Percentiles rank a stretch among this genome's conserved stretches.
Evolutionary conservation across 2,113 vertebrate genomes (phyloP).

Genomic region (Lethenteron camtschaticum): DNA sequence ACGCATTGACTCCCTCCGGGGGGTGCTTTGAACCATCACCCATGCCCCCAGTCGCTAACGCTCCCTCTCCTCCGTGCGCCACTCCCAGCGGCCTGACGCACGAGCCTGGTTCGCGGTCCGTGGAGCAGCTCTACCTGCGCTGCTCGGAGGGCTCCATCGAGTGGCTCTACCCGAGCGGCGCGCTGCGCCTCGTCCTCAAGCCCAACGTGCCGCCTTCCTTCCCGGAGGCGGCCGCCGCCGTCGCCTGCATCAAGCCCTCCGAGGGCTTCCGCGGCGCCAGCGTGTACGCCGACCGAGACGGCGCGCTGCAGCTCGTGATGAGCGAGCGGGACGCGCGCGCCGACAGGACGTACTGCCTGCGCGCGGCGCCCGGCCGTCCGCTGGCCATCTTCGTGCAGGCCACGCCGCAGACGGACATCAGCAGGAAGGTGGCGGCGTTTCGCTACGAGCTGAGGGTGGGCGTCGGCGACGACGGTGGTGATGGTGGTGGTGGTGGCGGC

Average conservation of each 20-base stretch:
- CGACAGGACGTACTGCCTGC: slow-evolving; percentile 30
- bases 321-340: slow-evolving; percentile 19
- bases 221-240: slow-evolving; percentile 23
- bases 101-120: slow-evolving; percentile 33
- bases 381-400: slow-evolving; percentile 63
- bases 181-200: slow-evolving; percentile 45
- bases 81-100: slow-evolving; percentile 46
- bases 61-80: not conserved
- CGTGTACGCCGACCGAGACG: slow-evolving; percentile 55
- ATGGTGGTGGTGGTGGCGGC: no score
- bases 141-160: slow-evolving; percentile 54
- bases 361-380: slow-evolving; percentile 37
- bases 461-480: not conserved
- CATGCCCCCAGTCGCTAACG: no score
- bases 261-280: slow-evolving; percentile 50
- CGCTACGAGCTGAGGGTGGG: slow-evolving; percentile 52
- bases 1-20: no score
- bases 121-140: slow-evolving; percentile 58
- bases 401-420: slow-evolving; percentile 61
- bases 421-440: slow-evolving; percentile 56
- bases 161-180: slow-evolving; percentile 62
- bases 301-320: slow-evolving; percentile 48
- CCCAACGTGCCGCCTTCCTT: slow-evolving; percentile 27
- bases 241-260: slow-evolving; percentile 43
- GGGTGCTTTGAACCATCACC: no score